Conservation (phyloP, 2,888 invertebrate genomes). For the Chrysolina americana region DNA sequence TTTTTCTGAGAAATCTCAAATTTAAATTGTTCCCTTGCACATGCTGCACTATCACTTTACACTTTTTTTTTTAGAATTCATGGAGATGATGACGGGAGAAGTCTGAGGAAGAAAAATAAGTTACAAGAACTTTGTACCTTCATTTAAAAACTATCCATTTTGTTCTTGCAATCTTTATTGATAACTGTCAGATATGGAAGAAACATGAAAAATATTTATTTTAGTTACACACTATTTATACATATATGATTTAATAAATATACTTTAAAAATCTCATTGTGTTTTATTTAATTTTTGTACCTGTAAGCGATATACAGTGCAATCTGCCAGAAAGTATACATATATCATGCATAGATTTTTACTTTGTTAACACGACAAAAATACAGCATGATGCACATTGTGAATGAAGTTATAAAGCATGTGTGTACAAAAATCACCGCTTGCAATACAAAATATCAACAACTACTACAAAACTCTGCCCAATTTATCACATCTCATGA, state of each 20-base stretch:
- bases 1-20: no score
- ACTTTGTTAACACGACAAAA: neutral
- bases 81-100: conserved; percentile 97
- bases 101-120: conserved; percentile 52
- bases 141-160: conserved; percentile 50
- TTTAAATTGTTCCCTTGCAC: no score
- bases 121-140: conserved; percentile 44
- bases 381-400: no score
- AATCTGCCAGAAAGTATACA: conserved; percentile 24
- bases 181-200: conserved; percentile 47
- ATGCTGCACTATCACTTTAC: no score
- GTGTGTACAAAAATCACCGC: no score
- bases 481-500: no score
- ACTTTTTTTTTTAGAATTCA: conserved; percentile 83
- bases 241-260: conserved; percentile 51
- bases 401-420: no score
- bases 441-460: no score
- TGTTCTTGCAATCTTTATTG: conserved; percentile 50
- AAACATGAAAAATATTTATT: conserved; percentile 54
- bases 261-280: conserved; percentile 45
- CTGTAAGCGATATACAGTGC: conserved; percentile 42
- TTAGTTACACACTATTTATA: conserved; percentile 52
- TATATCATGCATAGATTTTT: neutral
- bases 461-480: no score
- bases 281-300: conserved; percentile 47